Base-by-base conservation (phyloP, 2,797 vertebrate genomes). In the Heterohyrax brucei region DNA sequence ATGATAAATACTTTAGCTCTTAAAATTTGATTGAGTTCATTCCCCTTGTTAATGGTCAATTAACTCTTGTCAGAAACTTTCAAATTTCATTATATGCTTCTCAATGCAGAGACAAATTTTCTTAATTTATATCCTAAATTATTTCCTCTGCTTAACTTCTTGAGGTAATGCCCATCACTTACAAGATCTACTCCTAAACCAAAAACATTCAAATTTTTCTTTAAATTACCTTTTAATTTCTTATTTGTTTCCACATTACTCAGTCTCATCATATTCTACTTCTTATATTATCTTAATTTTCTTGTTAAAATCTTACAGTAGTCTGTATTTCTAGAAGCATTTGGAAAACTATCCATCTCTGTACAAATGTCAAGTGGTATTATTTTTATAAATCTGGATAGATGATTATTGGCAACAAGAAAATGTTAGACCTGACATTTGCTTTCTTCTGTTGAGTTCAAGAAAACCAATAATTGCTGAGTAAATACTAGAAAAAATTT, bases 11-110 rank as follows among this genome's bases (percentile, higher is more conserved):
- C 0, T 64, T 93, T 56, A 83, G 5, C 21, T 46, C 30, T 92
- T 92, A 87, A 93, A 93, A 79, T 70, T 3, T 77, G 22, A 12
- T 80, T 79, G 10, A 91, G 24, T 80, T 13, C n/a, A 48, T 68
- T 77, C 1, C 3, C n/a, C n/a, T 76, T 21, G 48, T 83, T 3
- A 76, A 26, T 59, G 4, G 72, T 88, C 66, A 1, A 70, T 86
- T 81, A 82, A 3, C 1, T n/a, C 0, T 70, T 3, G 82, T 61
- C 39, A 86, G 28, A 83, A 91, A 78, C 7, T 81, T 78, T 59
- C 73, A 76, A 93, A 4, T 2, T 56, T 75, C 7, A 66, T 56
- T 90, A 81, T 68, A 85, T 61, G 14, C 26, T 24, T 82, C 59
- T 33, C 19, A 82, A 3, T 76, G 18, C 59, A 89, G 53, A 14